phyloP scores from a whole-genome alignment of 2,113 vertebrate species.

The Aramus guarauna region DNA sequence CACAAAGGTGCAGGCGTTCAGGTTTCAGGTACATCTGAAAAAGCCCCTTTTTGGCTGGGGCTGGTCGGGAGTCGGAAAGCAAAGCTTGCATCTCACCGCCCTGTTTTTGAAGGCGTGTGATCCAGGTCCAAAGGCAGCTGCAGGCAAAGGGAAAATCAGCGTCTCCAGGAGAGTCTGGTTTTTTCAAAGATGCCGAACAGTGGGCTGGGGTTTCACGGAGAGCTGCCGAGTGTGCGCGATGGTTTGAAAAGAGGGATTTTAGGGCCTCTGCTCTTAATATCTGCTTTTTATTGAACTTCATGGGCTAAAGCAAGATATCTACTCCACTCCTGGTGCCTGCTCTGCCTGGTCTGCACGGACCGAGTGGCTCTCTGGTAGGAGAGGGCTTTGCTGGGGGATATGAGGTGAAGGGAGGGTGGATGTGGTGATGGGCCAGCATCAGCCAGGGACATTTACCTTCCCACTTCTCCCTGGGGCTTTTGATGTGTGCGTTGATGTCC shows the following conservation, averaged over 20 bases:
- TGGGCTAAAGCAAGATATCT: rapidly evolving
- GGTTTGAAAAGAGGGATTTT: background rate
- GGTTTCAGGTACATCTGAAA: background rate
- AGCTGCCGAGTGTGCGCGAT: background rate
- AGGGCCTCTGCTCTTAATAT: rapidly evolving
- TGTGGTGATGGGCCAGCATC: background rate
- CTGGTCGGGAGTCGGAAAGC: background rate
- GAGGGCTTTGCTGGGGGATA: background rate
- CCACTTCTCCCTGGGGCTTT: background rate
- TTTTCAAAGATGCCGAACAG: background rate
- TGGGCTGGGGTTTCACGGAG: background rate
- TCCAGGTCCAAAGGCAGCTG: background rate
- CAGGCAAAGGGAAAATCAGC: background rate
- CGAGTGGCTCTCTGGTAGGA: background rate
- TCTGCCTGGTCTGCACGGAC: background rate
- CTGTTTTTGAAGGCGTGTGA: background rate
- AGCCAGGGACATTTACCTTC: background rate
- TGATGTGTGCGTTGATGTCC: background rate
- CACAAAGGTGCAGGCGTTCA: background rate
- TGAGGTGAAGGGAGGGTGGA: background rate
- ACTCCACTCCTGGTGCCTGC: rapidly evolving
- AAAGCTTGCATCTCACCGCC: background rate
- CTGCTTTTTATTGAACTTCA: rapidly evolving
- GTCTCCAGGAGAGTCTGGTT: background rate
- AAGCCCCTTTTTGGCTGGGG: background rate